Conservation (phyloP, 2,888 invertebrate species). For the Margaritifera margaritifera region DNA sequence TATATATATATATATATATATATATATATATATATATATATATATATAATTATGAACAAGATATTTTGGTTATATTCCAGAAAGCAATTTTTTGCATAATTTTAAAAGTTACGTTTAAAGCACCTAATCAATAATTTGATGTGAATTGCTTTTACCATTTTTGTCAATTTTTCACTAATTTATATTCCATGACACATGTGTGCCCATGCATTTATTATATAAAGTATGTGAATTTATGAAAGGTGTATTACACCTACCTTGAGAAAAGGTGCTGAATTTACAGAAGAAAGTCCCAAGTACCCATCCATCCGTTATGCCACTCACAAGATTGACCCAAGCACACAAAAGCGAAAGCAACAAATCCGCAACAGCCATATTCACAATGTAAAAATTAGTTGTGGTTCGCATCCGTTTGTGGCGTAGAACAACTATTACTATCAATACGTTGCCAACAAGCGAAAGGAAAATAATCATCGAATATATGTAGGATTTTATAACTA, state of each 20-base stretch:
- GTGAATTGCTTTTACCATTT: no score
- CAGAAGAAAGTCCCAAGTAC: conserved; percentile 84
- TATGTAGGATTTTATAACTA: conserved; percentile 51
- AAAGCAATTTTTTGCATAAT: no score
- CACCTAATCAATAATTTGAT: no score
- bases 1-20: no score
- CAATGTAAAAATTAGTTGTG: conserved; percentile 69
- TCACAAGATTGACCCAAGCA: conserved; percentile 84
- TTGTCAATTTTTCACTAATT: no score
- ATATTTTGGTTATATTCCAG: no score
- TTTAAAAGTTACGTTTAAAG: no score
- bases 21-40: no score
- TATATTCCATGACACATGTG: no score
- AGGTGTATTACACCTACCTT: conserved; percentile 80
- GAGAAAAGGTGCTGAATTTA: conserved; percentile 83
- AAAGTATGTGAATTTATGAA: no score
- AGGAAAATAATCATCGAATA: conserved; percentile 54
- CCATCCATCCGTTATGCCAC: conserved; percentile 86
- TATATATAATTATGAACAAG: no score
- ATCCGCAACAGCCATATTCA: conserved; percentile 68
- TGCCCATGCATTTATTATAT: no score
- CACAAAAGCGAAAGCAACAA: conserved; percentile 75
- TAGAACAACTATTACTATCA: conserved; percentile 58
- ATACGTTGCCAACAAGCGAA: conserved; percentile 58
- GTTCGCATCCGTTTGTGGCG: conserved; percentile 64